Evolutionary conservation across 2,888 invertebrate genomes (phyloP), one percentile per base, ranked within the genome.

Genomic region (Melanostoma mellinum): DNA sequence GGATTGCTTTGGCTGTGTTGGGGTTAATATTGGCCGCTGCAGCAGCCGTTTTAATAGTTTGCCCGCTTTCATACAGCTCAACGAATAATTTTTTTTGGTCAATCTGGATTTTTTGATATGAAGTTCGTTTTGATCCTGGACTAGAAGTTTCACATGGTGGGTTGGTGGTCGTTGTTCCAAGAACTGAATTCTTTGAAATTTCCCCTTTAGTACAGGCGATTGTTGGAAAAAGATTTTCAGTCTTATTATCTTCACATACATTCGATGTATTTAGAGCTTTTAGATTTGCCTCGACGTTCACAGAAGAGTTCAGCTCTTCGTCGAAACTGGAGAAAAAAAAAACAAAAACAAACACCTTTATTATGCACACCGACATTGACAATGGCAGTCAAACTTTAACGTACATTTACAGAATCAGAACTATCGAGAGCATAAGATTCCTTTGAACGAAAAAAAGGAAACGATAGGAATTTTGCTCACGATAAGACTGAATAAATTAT

Each of bases 51-150:
- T n/a, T 60, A 8, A 71, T 42, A 2, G 71, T 40, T 52, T 56
- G 58, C 2, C 71, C 71, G 9, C 60, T 58, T n/a, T 71, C 60
- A 38, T 60, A 71, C 1, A 71, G 71, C 33, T 58, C 52, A 20
- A 71, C 60, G 35, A 71, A 46, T 9, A 40, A 20, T 50, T 71
- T 40, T 20, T 71, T 71, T n/a, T 71, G 71, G 42, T 60, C 71
- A 6, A 71, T 42, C 5, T 35, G 4, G 4, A 71, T 60, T 58
- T 60, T 71, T 60, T 71, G 50, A 60, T 71, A 71, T 0, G 50
- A 8, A 4, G 33, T 60, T 2, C 71, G 71, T 60, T 71, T 71
- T n/a, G 36, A 36, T 0, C 5, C 58, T 30, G 50, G 3, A 5
- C 6, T 48, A 9, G 40, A 38, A 2, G n/a, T 46, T 46, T 46